phyloP scores from a whole-genome alignment of 2,113 vertebrate species.

The Tachuris rubrigastra region DNA sequence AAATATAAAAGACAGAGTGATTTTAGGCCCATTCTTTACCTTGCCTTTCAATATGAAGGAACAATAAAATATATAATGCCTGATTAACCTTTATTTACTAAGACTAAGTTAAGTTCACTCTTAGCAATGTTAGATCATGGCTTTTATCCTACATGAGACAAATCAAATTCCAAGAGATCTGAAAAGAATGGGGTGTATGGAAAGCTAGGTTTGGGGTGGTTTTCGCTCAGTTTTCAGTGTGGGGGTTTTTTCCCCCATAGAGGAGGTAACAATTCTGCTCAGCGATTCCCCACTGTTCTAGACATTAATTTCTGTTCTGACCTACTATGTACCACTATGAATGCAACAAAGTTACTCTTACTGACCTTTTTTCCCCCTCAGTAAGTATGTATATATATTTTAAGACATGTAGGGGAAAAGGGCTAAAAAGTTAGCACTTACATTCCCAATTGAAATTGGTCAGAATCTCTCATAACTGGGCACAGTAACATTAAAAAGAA shows the following conservation, averaged over 20 bases:
- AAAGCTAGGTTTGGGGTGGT: neutral
- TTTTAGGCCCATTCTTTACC: neutral
- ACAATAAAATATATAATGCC: neutral
- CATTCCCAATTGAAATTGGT: neutral
- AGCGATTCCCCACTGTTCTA: neutral
- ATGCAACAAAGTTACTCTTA: neutral
- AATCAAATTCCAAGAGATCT: neutral
- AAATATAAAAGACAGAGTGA: neutral
- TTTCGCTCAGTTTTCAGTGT: neutral
- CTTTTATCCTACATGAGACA: neutral
- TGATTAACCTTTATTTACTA: neutral
- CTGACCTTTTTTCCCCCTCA: accelerated
- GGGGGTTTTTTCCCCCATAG: neutral
- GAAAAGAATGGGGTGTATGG: neutral
- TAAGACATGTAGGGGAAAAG: neutral
- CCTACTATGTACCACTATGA: neutral
- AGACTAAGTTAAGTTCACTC: neutral
- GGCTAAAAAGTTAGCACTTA: neutral
- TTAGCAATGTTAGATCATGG: neutral
- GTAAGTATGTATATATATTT: neutral
- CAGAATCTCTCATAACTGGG: neutral
- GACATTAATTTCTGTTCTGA: neutral
- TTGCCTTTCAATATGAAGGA: neutral
- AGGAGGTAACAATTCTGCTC: neutral
- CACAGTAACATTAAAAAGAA: neutral